Evolutionary conservation across 2,113 vertebrate genomes (phyloP).

Genomic region (Pandion haliaetus): DNA sequence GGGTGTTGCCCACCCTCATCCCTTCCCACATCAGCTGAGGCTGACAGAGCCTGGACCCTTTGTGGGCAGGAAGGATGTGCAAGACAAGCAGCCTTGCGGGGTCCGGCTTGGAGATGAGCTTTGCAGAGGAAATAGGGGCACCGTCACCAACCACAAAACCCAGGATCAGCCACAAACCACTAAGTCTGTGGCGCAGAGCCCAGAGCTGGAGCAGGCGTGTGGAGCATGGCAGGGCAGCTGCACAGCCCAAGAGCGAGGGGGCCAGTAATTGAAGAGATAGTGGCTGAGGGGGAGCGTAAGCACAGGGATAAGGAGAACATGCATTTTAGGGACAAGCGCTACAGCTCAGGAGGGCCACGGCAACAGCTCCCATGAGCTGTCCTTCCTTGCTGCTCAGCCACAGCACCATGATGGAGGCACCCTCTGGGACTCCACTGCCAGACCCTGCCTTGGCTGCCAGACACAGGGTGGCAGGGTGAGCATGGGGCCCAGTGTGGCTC

Average conservation of each 20-base stretch:
- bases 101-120: background rate
- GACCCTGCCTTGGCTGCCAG: background rate
- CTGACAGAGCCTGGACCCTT: background rate
- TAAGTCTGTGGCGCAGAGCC: background rate
- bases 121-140: background rate
- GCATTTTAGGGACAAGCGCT: background rate
- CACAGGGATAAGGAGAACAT: background rate
- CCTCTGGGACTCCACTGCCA: too few species aligned
- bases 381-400: background rate
- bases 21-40: conserved; percentile 1
- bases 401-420: accelerated
- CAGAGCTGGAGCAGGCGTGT: background rate
- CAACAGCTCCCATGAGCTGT: background rate
- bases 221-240: background rate
- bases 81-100: background rate
- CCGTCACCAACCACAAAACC: background rate
- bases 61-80: background rate
- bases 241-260: background rate
- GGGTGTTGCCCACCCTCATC: background rate
- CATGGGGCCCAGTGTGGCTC: accelerated
- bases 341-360: background rate
- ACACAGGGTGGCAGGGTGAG: background rate
- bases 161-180: background rate
- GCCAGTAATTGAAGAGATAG: background rate
- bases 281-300: background rate